phyloP scores from a whole-genome alignment of 92 coral and sea anemone genomes.

The Galaxea fascicularis region DNA sequence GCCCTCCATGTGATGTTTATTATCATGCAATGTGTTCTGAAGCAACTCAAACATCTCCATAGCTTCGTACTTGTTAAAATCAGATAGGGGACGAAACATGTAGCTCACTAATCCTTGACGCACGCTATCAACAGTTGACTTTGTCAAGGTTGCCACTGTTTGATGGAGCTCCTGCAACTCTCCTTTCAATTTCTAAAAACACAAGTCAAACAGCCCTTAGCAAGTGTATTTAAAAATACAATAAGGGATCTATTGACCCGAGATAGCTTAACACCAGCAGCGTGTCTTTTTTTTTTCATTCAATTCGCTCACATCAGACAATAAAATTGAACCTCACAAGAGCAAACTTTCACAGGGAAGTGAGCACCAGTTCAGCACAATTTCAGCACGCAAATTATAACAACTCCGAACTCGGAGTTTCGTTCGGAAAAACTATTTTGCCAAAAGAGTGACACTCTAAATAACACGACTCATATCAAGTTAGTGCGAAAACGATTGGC shows the following conservation, averaged over 20 bases:
- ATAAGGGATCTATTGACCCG: neutral
- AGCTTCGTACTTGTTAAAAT: conserved; percentile 27
- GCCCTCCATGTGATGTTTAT: conserved; percentile 32
- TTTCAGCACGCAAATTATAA: conserved; percentile 20
- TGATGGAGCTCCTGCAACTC: conserved; percentile 14
- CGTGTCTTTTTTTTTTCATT: neutral
- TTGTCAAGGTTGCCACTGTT: conserved; percentile 30
- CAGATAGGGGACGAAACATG: conserved; percentile 20
- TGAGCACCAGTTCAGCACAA: neutral
- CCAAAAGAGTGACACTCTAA: conserved; percentile 16
- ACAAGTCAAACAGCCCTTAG: conserved; percentile 16
- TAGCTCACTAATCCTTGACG: conserved; percentile 15
- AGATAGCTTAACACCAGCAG: conserved; percentile 4
- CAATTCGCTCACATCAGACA: neutral
- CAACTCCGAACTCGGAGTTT: conserved; percentile 15
- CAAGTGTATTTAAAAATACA: neutral
- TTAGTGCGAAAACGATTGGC: too few species aligned
- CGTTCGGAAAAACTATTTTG: neutral
- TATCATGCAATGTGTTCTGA: conserved; percentile 35
- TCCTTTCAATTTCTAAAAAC: conserved; percentile 24
- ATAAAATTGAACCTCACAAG: conserved; percentile 16
- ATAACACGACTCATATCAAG: conserved; percentile 10
- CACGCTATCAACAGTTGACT: conserved; percentile 17
- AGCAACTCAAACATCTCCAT: conserved; percentile 38
- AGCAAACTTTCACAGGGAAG: conserved; percentile 1